Conservation (phyloP, 2,888 invertebrate species). For the Thera britannica region DNA sequence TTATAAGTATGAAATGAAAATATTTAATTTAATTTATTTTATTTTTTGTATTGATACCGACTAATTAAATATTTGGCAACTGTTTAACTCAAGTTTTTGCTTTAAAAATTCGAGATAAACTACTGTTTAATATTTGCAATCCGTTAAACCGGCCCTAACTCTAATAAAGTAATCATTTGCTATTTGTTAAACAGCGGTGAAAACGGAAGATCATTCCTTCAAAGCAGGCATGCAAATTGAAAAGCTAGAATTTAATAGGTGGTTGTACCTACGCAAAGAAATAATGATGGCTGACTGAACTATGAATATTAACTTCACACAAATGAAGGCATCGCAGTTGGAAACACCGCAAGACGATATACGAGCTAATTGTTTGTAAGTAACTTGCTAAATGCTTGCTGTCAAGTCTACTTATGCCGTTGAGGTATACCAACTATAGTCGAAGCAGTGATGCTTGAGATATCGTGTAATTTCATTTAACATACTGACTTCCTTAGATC, state of each 20-base stretch:
- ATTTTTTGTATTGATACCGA: no score
- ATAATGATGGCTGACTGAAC: constrained; percentile 24
- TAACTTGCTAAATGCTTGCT: constrained; percentile 69
- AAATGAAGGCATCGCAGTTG: constrained; percentile 29
- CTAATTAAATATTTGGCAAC: no score
- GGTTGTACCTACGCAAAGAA: constrained; percentile 47
- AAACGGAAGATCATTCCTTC: not conserved
- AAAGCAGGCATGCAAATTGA: constrained; percentile 14
- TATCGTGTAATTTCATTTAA: constrained; percentile 8
- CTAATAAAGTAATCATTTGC: not conserved
- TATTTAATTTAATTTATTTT: no score
- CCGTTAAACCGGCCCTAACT: no score
- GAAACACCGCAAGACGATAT: constrained; percentile 19
- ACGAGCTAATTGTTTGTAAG: constrained; percentile 70
- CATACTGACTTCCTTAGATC: constrained; percentile 6
- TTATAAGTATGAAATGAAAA: no score
- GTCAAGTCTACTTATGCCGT: constrained; percentile 50
- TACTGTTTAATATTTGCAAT: no score
- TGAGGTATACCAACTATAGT: constrained; percentile 2
- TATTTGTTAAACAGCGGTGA: not conserved
- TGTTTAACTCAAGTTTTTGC: no score
- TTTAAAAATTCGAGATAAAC: no score
- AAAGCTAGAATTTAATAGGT: constrained; percentile 21
- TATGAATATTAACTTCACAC: constrained; percentile 38
- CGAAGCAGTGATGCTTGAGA: constrained; percentile 37